Conservation (phyloP, 2,113 vertebrate genomes). For the Myotis lucifugus region DNA sequence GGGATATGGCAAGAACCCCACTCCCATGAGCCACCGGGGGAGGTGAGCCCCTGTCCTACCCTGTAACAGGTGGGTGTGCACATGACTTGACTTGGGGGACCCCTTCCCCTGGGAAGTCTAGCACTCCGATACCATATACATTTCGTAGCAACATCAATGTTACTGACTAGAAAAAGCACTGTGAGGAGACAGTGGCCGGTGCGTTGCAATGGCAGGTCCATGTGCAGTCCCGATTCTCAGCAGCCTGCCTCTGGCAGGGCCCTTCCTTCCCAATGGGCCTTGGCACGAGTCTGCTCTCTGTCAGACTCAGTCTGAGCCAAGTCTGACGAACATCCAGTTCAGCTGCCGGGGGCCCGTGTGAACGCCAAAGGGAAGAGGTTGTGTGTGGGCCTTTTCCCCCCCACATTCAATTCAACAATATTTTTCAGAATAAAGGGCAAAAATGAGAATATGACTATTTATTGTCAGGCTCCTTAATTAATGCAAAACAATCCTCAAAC, state of each 20-base stretch:
- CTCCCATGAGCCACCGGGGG: background rate
- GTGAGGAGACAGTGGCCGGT: slow-evolving; percentile 18
- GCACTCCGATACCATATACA: background rate
- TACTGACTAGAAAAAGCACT: slow-evolving; percentile 49
- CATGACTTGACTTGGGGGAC: background rate
- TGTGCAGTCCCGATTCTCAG: slow-evolving; percentile 54
- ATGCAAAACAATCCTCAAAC: slow-evolving; percentile 52
- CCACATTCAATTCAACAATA: slow-evolving; percentile 35
- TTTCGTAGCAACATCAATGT: background rate
- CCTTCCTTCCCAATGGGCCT: slow-evolving; percentile 60
- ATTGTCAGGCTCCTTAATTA: slow-evolving; percentile 66
- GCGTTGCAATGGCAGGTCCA: slow-evolving; percentile 50
- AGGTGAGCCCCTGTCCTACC: background rate
- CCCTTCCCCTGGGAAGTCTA: background rate
- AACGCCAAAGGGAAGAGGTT: slow-evolving; percentile 69
- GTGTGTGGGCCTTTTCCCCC: background rate
- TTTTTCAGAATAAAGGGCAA: slow-evolving; percentile 67
- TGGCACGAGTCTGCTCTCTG: slow-evolving; percentile 64
- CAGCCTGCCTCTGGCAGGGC: slow-evolving; percentile 62
- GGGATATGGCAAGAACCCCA: background rate
- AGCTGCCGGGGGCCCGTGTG: slow-evolving; percentile 63
- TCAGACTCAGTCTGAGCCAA: slow-evolving; percentile 69
- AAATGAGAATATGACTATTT: slow-evolving; percentile 74
- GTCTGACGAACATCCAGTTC: slow-evolving; percentile 64
- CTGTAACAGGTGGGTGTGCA: background rate